A percentile compares a stretch with the other conserved stretches of the same genome.
Conservation (phyloP, 2,113 vertebrate species). For the Holacanthus passer region DNA sequence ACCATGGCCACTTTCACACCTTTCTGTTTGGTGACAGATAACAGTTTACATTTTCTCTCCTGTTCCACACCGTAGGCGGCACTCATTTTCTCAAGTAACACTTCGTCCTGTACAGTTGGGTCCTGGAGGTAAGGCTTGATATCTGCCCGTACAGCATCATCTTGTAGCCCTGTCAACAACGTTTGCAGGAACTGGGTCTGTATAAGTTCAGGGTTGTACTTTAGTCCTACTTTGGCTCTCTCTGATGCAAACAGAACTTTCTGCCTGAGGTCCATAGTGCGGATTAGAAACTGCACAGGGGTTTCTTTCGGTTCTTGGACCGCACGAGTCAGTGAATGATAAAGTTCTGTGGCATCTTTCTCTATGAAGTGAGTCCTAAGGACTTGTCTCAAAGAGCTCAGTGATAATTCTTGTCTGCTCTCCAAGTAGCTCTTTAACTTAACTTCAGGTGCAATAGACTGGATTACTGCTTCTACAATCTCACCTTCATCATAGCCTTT, state of each 20-base stretch:
- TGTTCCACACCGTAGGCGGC: background rate
- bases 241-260: slow-evolving; percentile 25
- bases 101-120: background rate
- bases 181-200: slow-evolving; percentile 49
- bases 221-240: slow-evolving; percentile 21
- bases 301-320: slow-evolving; percentile 38
- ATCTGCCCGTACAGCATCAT: slow-evolving; percentile 13
- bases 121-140: background rate
- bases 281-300: slow-evolving; percentile 13
- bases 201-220: slow-evolving; percentile 27
- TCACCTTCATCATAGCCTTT: slow-evolving; percentile 36
- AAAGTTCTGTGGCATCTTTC: slow-evolving; percentile 44
- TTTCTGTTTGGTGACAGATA: background rate
- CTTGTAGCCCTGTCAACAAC: slow-evolving; percentile 18
- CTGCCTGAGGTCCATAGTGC: slow-evolving; percentile 13
- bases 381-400: background rate
- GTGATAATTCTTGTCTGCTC: slow-evolving; percentile 8
- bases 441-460: background rate
- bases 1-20: background rate
- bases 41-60: background rate
- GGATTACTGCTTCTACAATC: slow-evolving; percentile 34
- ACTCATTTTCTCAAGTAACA: slow-evolving; percentile 21
- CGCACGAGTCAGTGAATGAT: slow-evolving; percentile 27
- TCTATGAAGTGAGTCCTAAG: slow-evolving; percentile 34
- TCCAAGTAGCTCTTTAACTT: slow-evolving; percentile 35